Evolutionary conservation across 2,888 invertebrate species (phyloP).

Genomic region (Eupithecia inturbata): DNA sequence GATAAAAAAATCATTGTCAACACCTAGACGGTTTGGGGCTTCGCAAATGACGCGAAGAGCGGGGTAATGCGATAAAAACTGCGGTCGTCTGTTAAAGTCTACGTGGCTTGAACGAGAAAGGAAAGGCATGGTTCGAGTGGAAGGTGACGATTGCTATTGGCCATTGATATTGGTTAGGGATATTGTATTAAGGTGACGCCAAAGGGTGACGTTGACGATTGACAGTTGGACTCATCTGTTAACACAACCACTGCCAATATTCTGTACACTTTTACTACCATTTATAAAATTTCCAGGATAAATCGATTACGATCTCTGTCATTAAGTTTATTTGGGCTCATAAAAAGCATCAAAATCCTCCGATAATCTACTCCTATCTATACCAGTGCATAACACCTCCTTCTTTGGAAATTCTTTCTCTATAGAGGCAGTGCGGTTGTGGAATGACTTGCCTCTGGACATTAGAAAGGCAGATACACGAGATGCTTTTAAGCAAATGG

Average conservation of each 20-base stretch:
- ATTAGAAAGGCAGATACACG: too few species aligned
- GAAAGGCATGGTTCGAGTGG: conserved; percentile 59
- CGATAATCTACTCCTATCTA: too few species aligned
- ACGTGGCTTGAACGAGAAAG: conserved; percentile 57
- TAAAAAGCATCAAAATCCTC: too few species aligned
- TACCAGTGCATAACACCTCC: too few species aligned
- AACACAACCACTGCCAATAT: conserved; percentile 41
- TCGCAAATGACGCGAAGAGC: conserved; percentile 72
- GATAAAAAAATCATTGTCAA: conserved; percentile 78
- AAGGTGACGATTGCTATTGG: not conserved
- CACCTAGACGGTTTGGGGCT: conserved; percentile 68
- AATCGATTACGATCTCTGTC: conserved; percentile 43
- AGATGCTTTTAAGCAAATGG: too few species aligned
- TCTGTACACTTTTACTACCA: conserved; percentile 37
- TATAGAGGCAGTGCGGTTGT: too few species aligned
- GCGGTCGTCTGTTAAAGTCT: conserved; percentile 55
- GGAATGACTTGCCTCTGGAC: too few species aligned
- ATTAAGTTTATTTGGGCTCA: conserved; percentile 40
- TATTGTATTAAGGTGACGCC: conserved; percentile 47
- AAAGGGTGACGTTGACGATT: conserved; percentile 31
- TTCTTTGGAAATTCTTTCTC: too few species aligned
- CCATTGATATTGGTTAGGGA: conserved; percentile 53
- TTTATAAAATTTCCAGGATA: conserved; percentile 39
- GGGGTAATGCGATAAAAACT: conserved; percentile 74
- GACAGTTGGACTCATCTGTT: conserved; percentile 28